Conservation (phyloP, 2,113 vertebrate genomes). For the Dicaeum eximium region DNA sequence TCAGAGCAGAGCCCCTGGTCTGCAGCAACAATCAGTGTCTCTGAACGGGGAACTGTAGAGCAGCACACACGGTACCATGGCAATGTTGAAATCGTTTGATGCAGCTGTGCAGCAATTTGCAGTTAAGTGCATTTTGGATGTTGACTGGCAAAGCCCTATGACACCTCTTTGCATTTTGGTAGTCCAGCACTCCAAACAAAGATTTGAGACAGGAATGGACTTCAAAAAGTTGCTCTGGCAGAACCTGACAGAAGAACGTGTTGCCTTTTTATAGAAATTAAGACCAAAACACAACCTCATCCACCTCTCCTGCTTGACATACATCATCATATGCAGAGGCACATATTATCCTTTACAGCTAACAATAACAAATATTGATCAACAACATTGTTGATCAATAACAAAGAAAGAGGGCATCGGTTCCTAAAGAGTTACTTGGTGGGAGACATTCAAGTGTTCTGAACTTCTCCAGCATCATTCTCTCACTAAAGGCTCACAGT, state of each 20-base stretch:
- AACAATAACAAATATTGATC: too few relatives aligned
- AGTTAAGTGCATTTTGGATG: background rate
- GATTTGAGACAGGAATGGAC: background rate
- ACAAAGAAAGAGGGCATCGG: background rate
- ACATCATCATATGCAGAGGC: background rate
- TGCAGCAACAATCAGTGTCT: background rate
- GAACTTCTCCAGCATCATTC: background rate
- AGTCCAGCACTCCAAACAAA: background rate
- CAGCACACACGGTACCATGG: background rate
- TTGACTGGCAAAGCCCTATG: background rate
- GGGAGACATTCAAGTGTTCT: background rate
- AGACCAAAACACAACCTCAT: background rate
- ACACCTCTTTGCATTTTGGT: background rate
- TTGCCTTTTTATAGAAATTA: background rate
- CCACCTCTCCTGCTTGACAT: background rate
- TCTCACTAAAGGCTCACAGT: background rate
- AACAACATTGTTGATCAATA: background rate
- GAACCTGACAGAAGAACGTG: background rate
- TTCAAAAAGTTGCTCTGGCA: background rate
- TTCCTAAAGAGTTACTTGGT: background rate
- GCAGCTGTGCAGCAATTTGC: background rate
- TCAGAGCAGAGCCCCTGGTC: background rate
- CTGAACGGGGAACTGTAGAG: background rate
- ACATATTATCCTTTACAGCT: background rate
- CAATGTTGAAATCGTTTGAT: background rate